Base-by-base conservation (phyloP, 1,140 invertebrate species). In the Trichonephila clavata region DNA sequence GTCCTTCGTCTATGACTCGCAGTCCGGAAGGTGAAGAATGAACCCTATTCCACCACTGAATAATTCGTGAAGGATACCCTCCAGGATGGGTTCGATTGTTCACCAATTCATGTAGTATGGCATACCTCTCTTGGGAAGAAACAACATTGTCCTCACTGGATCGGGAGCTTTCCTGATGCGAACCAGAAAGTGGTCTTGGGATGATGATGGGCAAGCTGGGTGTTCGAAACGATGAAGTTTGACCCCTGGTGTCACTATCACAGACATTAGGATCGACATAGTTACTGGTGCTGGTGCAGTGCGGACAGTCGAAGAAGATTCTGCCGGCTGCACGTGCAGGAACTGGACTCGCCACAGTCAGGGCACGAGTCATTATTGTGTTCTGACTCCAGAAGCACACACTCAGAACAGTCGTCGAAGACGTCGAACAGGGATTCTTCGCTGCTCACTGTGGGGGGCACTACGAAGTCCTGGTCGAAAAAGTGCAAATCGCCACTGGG, bases 181-280 rank as follows among this genome's bases (percentile, higher is more conserved):
- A 24, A 32, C 1, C 16, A 21, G 24, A 13, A 7, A 20, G 8
- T 1, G n/a, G 27, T 14, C 39, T 16, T 39, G 61, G 18, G 4
- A 43, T 63, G 7, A 21, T 43, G 13, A 91, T 63, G 2, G 89
- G 77, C 57, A 43, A 16, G 60, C 77, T 91, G 89, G 89, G 83
- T 57, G 57, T 27, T 24, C 60, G 71, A 2, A 27, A 5, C 2
- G 60, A 83, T 20, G 77, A 83, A 43, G 77, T 24, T 57, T 16
- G 8, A 21, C 39, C 24, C 24, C 43, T 77, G 68, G 71, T 61
- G 68, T 27, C 71, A 27, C 57, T 59, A 83, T 91, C 89, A 91
- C 89, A 91, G 71, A 10, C n/a, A n/a, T 24, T 71, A 24, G 59
- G 16, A 39, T 24, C 60, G 8, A 14, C 13, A 57, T 20, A 50